A percentile compares a stretch with the other conserved stretches of the same genome.
Evolutionary conservation across 2,113 vertebrate species (phyloP).

Genomic region (Papio anubis): DNA sequence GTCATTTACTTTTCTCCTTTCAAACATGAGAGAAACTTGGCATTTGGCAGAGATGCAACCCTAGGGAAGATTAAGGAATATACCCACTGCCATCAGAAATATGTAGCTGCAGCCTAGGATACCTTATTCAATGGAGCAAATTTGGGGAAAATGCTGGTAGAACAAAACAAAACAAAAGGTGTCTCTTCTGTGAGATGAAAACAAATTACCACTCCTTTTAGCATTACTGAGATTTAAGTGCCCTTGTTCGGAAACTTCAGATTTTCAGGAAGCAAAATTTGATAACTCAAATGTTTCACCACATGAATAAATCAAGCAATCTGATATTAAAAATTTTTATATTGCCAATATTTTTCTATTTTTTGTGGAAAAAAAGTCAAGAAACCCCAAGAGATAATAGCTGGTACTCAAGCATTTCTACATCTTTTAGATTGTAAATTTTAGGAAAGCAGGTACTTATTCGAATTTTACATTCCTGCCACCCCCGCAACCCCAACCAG

Average conservation of each 20-base stretch:
- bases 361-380: background rate
- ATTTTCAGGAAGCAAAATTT: constrained; percentile 41
- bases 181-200: background rate
- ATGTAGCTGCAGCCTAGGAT: background rate
- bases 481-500: too few relatives aligned
- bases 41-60: background rate
- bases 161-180: constrained; percentile 23
- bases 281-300: background rate
- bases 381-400: background rate
- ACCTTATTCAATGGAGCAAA: background rate
- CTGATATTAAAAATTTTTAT: background rate
- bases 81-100: background rate
- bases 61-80: background rate
- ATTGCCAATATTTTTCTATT: background rate
- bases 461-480: background rate
- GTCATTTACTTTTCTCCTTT: background rate
- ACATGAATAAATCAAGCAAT: constrained; percentile 11
- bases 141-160: background rate
- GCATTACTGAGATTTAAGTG: background rate
- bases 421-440: constrained; percentile 25
- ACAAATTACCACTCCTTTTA: constrained; percentile 13
- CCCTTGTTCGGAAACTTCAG: background rate
- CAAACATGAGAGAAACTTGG: background rate
- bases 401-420: background rate
- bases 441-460: background rate